phyloP scores from a whole-genome alignment of 2,888 invertebrate genomes.

The Acrobasis suavella region DNA sequence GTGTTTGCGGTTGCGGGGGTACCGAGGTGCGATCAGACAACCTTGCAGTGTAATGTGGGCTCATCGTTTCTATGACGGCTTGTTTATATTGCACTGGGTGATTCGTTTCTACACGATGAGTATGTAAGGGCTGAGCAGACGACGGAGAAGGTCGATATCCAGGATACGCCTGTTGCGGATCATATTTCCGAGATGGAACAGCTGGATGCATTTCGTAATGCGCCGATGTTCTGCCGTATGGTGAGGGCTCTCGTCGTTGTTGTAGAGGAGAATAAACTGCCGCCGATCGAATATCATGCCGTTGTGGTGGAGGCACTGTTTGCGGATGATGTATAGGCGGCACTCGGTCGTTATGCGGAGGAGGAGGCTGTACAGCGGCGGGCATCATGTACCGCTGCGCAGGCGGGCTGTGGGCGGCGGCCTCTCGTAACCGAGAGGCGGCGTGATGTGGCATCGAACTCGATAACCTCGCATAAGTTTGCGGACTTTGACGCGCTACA shows the following conservation, averaged over 20 bases:
- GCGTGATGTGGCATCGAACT: conserved; percentile 66
- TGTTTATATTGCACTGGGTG: conserved; percentile 65
- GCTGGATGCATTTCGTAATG: conserved; percentile 67
- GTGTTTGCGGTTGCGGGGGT: conserved; percentile 55
- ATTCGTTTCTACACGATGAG: conserved; percentile 63
- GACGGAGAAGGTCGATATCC: conserved; percentile 65
- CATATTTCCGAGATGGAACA: conserved; percentile 67
- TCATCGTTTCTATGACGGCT: conserved; percentile 54
- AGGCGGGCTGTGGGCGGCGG: conserved; percentile 59
- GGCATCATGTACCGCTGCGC: conserved; percentile 62
- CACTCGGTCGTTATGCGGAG: conserved; percentile 72
- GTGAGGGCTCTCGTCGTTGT: conserved; percentile 65
- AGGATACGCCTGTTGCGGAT: conserved; percentile 72
- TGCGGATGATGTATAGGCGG: conserved; percentile 77
- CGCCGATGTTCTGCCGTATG: conserved; percentile 53
- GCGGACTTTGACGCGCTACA: conserved; percentile 67
- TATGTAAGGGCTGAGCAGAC: conserved; percentile 56
- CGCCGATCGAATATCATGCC: conserved; percentile 57
- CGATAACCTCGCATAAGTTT: conserved; percentile 67
- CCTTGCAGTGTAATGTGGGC: conserved; percentile 58
- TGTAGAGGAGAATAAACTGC: conserved; percentile 59
- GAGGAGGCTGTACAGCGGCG: conserved; percentile 57
- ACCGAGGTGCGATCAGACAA: conserved; percentile 60
- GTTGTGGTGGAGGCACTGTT: conserved; percentile 51
- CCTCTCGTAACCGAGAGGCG: conserved; percentile 60